Evolutionary conservation across 2,888 invertebrate species (phyloP).

Genomic region (Malachius bipustulatus): DNA sequence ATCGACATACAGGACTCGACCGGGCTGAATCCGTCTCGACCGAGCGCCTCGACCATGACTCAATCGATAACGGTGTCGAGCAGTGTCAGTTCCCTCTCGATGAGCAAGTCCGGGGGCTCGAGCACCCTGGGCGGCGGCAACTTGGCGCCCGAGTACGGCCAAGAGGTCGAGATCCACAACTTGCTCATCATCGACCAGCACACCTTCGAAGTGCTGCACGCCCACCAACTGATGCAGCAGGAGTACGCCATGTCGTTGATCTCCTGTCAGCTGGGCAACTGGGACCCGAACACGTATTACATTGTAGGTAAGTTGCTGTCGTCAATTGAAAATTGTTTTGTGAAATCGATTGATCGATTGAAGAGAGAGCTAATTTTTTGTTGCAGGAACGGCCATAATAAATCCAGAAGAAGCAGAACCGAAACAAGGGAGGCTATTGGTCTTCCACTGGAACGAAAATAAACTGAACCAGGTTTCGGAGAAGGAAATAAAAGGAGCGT

Average conservation of each 20-base stretch:
- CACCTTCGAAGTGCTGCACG: slow-evolving; percentile 92
- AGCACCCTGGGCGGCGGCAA: slow-evolving; percentile 29
- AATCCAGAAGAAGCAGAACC: slow-evolving; percentile 95
- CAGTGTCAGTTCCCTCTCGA: slow-evolving; percentile 39
- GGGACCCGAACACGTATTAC: slow-evolving; percentile 86
- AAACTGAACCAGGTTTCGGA: slow-evolving; percentile 79
- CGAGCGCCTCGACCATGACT: slow-evolving; percentile 71
- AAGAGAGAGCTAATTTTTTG: not conserved
- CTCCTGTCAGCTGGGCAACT: slow-evolving; percentile 80
- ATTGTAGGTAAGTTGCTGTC: slow-evolving; percentile 57
- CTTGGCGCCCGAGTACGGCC: slow-evolving; percentile 47
- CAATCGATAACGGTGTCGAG: slow-evolving; percentile 47
- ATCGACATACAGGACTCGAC: slow-evolving; percentile 74
- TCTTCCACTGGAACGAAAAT: slow-evolving; percentile 85
- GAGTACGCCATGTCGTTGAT: slow-evolving; percentile 88
- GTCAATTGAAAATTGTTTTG: slow-evolving; percentile 3
- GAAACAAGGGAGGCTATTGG: slow-evolving; percentile 78
- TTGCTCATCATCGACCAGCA: slow-evolving; percentile 89
- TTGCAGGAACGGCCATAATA: slow-evolving; percentile 63
- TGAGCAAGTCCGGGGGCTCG: slow-evolving; percentile 37
- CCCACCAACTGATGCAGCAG: slow-evolving; percentile 81
- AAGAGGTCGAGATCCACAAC: slow-evolving; percentile 84
- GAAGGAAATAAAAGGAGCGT: slow-evolving; percentile 93
- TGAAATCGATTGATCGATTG: slow-evolving; percentile 3
- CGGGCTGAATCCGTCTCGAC: slow-evolving; percentile 52